Evolutionary conservation across 2,797 vertebrate species (phyloP), one percentile per base, ranked within the genome.

Genomic region (Loris lydekkerianus): DNA sequence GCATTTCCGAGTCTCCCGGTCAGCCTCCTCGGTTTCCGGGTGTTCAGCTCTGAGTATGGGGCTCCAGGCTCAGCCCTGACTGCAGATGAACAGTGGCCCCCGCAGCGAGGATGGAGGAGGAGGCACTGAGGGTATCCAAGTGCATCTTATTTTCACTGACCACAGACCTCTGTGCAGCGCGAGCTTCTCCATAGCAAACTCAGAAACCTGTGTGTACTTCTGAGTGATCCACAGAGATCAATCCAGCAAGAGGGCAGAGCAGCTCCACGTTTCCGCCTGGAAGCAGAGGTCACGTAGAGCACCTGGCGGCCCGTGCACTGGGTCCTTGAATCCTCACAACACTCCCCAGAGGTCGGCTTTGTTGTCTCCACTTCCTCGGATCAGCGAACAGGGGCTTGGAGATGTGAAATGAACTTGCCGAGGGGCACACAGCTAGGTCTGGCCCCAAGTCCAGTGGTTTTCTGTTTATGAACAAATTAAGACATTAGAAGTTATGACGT

Each of bases 1-100:
- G 23, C 4, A 0, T 29, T 31, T 37, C 77, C 1, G 63, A 63
- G 84, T 65, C 17, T 65, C 40, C 2, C 4, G 20, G 27, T 40
- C 23, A 21, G 82, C 8, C 8, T 43, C 40, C 63, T 53, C 0
- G 7, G 0, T 0, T 7, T 10, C 65, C 1, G 0, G 0, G 7
- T 13, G 2, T 10, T 73, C 0, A 0, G 43, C 85, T 34, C 13
- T 69, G 56, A 76, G 83, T 3, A 25, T 0, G 6, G 61, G 5
- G 61, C 18, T 88, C n/a, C 1, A 7, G 72, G 58, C 65, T 63
- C 53, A 7, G 13, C 10, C 10, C 43, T 58, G 43, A 40, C 37
- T 2, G 0, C 10, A n/a, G 3, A 11, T 3, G 7, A 5, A 40
- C 14, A 5, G 7, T 25, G 40, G 49, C 58, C 73, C 56, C 65